Evolutionary conservation across 1,140 invertebrate species (phyloP).

Genomic region (Gryon sp.): DNA sequence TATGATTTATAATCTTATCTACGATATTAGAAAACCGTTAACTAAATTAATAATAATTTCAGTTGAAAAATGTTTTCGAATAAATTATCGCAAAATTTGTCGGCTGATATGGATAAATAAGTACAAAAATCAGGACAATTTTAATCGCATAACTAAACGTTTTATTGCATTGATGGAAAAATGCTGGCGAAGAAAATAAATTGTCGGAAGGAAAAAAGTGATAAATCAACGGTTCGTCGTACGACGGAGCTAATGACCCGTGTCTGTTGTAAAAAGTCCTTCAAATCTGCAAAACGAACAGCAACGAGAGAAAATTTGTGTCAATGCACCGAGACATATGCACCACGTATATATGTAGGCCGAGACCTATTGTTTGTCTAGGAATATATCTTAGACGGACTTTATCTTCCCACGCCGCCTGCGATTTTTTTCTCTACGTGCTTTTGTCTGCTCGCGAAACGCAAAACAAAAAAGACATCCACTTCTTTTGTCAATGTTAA

Average conservation of each 20-base stretch:
- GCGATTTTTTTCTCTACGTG: slow-evolving; percentile 21
- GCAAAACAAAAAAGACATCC: neutral
- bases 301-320: slow-evolving; percentile 47
- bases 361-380: slow-evolving; percentile 46
- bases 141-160: slow-evolving; percentile 14
- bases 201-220: slow-evolving; percentile 25
- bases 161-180: neutral
- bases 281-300: slow-evolving; percentile 16
- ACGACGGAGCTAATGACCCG: slow-evolving; percentile 41
- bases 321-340: slow-evolving; percentile 54
- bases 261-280: slow-evolving; percentile 35
- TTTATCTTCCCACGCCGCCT: slow-evolving; percentile 23
- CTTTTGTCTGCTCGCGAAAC: slow-evolving; percentile 3
- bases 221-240: slow-evolving; percentile 11
- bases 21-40: too few species aligned
- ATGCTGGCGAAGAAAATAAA: slow-evolving; percentile 4
- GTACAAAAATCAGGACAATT: too few species aligned
- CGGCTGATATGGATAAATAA: too few species aligned
- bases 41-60: too few species aligned
- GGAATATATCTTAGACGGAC: slow-evolving; percentile 28
- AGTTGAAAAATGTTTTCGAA: too few species aligned
- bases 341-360: slow-evolving; percentile 56
- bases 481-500: slow-evolving; percentile 40
- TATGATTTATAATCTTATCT: too few species aligned
- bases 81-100: too few species aligned